Evolutionary conservation across 2,797 vertebrate genomes (phyloP), one percentile per base, ranked within the genome.

Genomic region (Capromys pilorides): DNA sequence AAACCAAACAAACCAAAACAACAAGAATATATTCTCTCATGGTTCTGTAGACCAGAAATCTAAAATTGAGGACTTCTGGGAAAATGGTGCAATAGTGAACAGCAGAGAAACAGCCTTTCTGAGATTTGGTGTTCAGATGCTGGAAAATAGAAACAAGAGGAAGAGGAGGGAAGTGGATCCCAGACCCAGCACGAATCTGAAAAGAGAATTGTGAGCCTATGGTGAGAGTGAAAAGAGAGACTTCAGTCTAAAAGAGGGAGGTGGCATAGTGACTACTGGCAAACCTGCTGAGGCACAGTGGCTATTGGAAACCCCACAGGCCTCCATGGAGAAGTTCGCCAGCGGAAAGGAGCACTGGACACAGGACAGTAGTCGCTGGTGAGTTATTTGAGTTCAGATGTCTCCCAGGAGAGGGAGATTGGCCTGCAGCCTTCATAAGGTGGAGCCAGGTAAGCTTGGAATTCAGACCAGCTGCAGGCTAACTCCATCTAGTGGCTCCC

Each of bases 21-120:
- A 71, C n/a, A 90, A 67, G 66, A 71, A 36, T 87, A 51, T 93
- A 95, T 86, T 91, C 22, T 85, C 36, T 88, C 59, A 79, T 6
- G 39, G 49, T 92, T 67, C 78, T 77, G 39, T 54, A 91, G 39
- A 54, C 54, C 39, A 61, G 57, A 89, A 54, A 33, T 78, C 71
- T 33, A 71, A 83, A 94, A 45, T 59, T n/a, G 64, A 33, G 31
- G 31, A 67, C 64, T 67, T 67, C 14, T 67, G 13, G 31, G 31
- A 67, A 67, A 67, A 67, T 67, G 31, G 64, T 16, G 33, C 31
- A n/a, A 67, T 33, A 31, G 31, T 67, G 64, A n/a, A n/a, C 31
- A 33, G 31, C 64, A 67, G 64, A 33, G 64, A 67, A 67, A 67
- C 64, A 33, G 64, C 64, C 14, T n/a, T 14, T 67, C 31, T 67